Evolutionary conservation across 2,888 invertebrate genomes (phyloP).

Genomic region (Oscheius myriophilus): DNA sequence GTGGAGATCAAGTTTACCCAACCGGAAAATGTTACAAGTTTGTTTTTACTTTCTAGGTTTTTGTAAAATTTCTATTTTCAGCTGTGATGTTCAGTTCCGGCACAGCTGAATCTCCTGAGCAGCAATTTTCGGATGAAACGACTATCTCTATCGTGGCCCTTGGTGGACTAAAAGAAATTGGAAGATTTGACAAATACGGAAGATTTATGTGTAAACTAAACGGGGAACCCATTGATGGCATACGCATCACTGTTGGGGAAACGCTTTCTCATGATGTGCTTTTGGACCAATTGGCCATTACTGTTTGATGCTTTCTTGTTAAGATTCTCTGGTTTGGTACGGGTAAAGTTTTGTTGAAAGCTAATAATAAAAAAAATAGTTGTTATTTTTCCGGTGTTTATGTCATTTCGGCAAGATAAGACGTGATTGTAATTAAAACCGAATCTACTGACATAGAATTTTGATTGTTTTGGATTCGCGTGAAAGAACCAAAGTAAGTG

Average conservation of each 20-base stretch:
- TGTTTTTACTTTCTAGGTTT: background rate
- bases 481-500: background rate
- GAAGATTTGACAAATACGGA: background rate
- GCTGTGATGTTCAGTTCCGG: conserved; percentile 7
- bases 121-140: background rate
- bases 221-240: background rate
- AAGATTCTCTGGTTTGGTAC: conserved; percentile 2
- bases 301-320: background rate
- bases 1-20: conserved; percentile 5
- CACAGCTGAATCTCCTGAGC: background rate
- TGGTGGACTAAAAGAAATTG: conserved; percentile 10
- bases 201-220: background rate
- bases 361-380: no score
- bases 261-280: conserved; percentile 5
- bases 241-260: conserved; percentile 5
- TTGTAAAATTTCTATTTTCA: background rate
- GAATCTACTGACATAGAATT: background rate
- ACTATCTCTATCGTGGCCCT: background rate
- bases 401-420: no score
- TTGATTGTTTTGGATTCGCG: background rate
- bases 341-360: no score
- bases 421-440: conserved; percentile 5
- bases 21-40: conserved; percentile 10
- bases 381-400: conserved; percentile 2
- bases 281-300: conserved; percentile 16